Base-by-base conservation (phyloP, 1,140 invertebrate genomes). In the Sitodiplosis mosellana region DNA sequence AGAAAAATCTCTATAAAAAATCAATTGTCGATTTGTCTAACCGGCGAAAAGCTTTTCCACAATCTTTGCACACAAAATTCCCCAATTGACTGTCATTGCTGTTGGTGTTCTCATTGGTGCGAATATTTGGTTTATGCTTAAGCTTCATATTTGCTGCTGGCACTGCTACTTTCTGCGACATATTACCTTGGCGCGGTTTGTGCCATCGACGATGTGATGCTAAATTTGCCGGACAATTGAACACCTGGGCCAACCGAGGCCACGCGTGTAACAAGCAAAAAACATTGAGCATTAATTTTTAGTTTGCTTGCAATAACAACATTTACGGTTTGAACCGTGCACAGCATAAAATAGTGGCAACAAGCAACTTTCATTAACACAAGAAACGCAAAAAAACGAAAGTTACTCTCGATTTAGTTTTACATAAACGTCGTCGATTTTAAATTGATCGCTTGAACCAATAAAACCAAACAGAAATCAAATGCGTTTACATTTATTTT, bases 201-300 rank as follows among this genome's bases (percentile, higher is more conserved):
- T 99, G 94, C 94, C 94, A 99, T 21, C 94, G 73, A 19, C 92
- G 75, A 66, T 99, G 94, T 0, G 91, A 96, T 0, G 94, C 94
- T 52, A 99, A 65, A 64, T 99, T 99, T 5, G 94, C 94, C 0
- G 94, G 94, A 65, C 94, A 98, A 62, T 94, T 95, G 73, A 99
- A 99, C 0, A 94, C 82, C 61, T 67, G 50, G 33, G 45, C 44
- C 17, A n/a, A n/a, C n/a, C n/a, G n/a, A n/a, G n/a, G n/a, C n/a
- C n/a, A n/a, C n/a, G n/a, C n/a, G n/a, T n/a, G n/a, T n/a, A n/a
- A n/a, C n/a, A n/a, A n/a, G n/a, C n/a, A n/a, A n/a, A n/a, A n/a
- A n/a, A n/a, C n/a, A n/a, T n/a, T n/a, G n/a, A n/a, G n/a, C n/a
- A n/a, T n/a, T n/a, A n/a, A n/a, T n/a, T n/a, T n/a, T n/a, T n/a